Percentiles rank a stretch among this genome's conserved stretches.
phyloP scores from a whole-genome alignment of 2,113 vertebrate genomes.

The Grantiella picta region DNA sequence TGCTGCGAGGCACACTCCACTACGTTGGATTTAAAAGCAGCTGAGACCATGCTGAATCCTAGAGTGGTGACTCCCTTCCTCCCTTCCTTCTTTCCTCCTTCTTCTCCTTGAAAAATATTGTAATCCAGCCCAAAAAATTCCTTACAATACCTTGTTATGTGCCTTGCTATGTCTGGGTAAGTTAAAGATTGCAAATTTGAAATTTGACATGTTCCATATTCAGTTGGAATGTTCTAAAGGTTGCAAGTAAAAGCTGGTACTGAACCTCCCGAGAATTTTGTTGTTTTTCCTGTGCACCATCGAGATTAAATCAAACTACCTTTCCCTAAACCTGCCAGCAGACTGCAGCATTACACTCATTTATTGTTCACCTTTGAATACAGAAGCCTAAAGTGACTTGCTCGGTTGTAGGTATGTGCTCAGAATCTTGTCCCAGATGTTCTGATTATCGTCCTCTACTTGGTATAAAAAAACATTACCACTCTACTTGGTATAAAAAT shows the following conservation, averaged over 20 bases:
- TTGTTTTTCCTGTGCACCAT: background rate
- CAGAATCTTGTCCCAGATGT: background rate
- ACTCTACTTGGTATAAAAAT: background rate
- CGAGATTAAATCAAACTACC: background rate
- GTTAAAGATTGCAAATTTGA: background rate
- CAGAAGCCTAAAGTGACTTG: background rate
- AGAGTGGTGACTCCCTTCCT: too few relatives aligned
- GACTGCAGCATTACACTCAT: too few relatives aligned
- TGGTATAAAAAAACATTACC: background rate
- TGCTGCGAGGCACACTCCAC: rapidly evolving
- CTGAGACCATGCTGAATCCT: background rate
- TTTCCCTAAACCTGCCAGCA: rapidly evolving
- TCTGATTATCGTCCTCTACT: background rate
- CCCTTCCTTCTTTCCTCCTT: background rate
- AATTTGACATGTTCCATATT: background rate
- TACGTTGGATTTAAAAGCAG: background rate
- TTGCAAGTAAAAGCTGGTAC: background rate
- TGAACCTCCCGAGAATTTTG: background rate
- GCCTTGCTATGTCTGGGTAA: background rate
- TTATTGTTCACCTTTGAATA: background rate
- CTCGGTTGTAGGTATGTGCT: background rate
- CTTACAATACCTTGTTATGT: background rate
- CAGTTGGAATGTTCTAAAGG: background rate
- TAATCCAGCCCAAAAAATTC: background rate
- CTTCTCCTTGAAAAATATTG: background rate